Conservation (phyloP, 2,113 vertebrate genomes). For the Platichthys stellatus region DNA sequence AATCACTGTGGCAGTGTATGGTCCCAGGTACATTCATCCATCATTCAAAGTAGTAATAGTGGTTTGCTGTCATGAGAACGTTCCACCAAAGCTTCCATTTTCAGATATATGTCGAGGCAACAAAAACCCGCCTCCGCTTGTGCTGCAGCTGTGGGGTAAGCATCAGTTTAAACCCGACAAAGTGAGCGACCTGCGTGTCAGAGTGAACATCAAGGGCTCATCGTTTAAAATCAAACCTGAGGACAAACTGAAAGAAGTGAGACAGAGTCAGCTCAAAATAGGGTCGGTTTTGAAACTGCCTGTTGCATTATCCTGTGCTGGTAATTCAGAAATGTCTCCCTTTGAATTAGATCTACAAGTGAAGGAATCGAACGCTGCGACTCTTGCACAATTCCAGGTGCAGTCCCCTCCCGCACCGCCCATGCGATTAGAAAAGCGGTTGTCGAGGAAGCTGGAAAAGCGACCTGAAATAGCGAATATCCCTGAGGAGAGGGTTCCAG, state of each 20-base stretch:
- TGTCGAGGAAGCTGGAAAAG: slow-evolving; percentile 69
- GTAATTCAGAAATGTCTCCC: slow-evolving; percentile 79
- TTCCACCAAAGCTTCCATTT: slow-evolving; percentile 89
- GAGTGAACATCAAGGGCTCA: slow-evolving; percentile 79
- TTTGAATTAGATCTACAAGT: slow-evolving; percentile 87
- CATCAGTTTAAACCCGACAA: slow-evolving; percentile 85
- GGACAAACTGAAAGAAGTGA: slow-evolving; percentile 86
- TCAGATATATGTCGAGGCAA: slow-evolving; percentile 86
- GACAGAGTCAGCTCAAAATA: slow-evolving; percentile 83
- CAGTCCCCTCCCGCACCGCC: slow-evolving; percentile 87
- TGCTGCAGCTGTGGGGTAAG: slow-evolving; percentile 96
- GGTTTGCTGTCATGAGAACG: slow-evolving; percentile 88
- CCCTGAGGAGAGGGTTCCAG: slow-evolving; percentile 77
- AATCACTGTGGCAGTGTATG: slow-evolving; percentile 91
- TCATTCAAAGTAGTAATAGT: slow-evolving; percentile 89
- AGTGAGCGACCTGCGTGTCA: slow-evolving; percentile 85
- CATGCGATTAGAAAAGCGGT: slow-evolving; percentile 82
- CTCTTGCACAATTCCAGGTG: slow-evolving; percentile 84
- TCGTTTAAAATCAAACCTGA: slow-evolving; percentile 86
- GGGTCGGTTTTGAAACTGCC: slow-evolving; percentile 85
- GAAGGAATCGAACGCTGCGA: slow-evolving; percentile 68
- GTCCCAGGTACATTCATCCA: slow-evolving; percentile 94
- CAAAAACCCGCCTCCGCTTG: slow-evolving; percentile 87
- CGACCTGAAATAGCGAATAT: slow-evolving; percentile 77
- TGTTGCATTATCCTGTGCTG: slow-evolving; percentile 81